Conservation (phyloP, 2,888 invertebrate species). For the Thereva unica region DNA sequence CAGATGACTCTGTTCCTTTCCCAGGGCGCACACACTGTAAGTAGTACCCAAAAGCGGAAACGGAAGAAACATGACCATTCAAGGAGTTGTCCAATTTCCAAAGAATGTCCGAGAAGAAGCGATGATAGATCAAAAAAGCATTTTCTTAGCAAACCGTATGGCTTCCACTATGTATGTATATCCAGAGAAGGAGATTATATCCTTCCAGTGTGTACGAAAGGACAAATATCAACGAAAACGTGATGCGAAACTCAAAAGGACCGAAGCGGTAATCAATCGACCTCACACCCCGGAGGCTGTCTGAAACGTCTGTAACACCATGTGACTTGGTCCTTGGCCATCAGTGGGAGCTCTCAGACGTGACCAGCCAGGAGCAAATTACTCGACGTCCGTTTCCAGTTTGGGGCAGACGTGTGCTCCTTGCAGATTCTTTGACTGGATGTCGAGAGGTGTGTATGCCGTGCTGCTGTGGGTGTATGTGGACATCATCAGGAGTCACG, state of each 20-base stretch:
- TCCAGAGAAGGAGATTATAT: constrained; percentile 35
- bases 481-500: no score
- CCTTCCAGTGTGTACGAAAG: constrained; percentile 37
- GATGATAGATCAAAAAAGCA: constrained; percentile 36
- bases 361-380: constrained; percentile 41
- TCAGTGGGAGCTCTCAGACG: constrained; percentile 36
- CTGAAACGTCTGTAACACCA: not conserved
- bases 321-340: not conserved
- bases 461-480: no score
- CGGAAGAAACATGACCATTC: constrained; percentile 17
- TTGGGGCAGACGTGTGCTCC: constrained; percentile 29
- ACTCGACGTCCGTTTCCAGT: constrained; percentile 35
- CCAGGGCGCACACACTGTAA: no score
- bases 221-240: constrained; percentile 41
- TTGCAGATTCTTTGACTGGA: constrained; percentile 14
- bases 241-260: constrained; percentile 38
- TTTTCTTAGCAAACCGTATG: constrained; percentile 29
- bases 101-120: constrained; percentile 18
- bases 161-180: constrained; percentile 28
- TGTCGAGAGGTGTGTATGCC: constrained; percentile 19
- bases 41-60: constrained; percentile 8
- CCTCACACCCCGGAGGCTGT: constrained; percentile 16
- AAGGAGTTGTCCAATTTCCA: constrained; percentile 24
- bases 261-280: constrained; percentile 39
- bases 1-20: no score